These are phyloP conservation scores for Petrolisthes manimaculis DNA, from an alignment of 2,888 invertebrate genomes.

Conservation along the genomic window DNA sequence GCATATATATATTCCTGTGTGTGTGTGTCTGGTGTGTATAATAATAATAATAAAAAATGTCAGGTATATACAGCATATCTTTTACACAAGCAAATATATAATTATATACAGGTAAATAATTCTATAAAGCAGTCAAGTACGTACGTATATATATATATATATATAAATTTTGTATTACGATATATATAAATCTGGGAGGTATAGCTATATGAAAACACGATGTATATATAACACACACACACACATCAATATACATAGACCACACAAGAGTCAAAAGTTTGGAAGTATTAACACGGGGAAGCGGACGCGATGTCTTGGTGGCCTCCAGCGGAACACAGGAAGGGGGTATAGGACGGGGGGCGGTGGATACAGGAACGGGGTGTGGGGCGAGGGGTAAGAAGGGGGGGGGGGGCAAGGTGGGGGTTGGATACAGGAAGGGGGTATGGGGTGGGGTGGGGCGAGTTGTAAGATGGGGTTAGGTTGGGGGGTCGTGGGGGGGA, in stretches of 20 bases:
- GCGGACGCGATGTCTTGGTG: not conserved
- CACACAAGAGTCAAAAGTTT: not conserved
- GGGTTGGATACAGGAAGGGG: not conserved
- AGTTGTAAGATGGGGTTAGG: not conserved
- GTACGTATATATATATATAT: constrained; percentile 15
- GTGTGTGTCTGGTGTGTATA: not conserved
- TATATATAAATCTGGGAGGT: constrained; percentile 13
- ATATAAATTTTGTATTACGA: constrained; percentile 7
- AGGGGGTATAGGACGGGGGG: not conserved
- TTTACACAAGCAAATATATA: constrained; percentile 11
- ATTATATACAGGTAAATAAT: not conserved
- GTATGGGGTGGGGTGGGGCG: not conserved
- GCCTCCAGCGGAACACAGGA: not conserved
- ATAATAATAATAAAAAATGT: not conserved
- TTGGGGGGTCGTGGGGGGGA: not conserved
- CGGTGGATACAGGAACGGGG: not conserved
- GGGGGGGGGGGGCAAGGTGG: not conserved
- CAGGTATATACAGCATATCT: not conserved
- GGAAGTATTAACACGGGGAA: not conserved
- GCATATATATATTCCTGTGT: constrained; percentile 4
- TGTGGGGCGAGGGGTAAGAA: not conserved
- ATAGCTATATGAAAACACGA: constrained; percentile 12
- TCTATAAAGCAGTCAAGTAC: constrained; percentile 1
- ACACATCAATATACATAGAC: constrained; percentile 21
- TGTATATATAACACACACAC: not conserved